Conservation (phyloP, 1,140 invertebrate genomes). For the Lordiphosa collinella region DNA sequence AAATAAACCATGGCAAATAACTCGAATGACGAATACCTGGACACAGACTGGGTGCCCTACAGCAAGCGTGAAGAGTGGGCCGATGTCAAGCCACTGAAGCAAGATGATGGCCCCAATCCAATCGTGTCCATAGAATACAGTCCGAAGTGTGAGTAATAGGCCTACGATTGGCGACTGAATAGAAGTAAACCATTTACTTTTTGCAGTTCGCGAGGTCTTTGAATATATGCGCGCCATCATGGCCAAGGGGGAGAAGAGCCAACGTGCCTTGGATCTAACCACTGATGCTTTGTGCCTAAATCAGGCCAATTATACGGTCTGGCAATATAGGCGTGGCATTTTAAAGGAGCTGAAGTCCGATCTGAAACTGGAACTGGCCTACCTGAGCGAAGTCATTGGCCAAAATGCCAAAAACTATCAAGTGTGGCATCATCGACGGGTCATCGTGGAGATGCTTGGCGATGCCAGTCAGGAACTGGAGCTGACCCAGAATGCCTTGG, state of each 20-base stretch:
- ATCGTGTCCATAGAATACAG: constrained; percentile 96
- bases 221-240: constrained; percentile 97
- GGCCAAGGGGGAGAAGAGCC: constrained; percentile 91
- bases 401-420: constrained; percentile 99
- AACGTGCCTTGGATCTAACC: constrained; percentile 92
- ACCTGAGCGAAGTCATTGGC: constrained; percentile 90
- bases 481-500: constrained; percentile 89
- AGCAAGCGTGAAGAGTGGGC: constrained; percentile 91
- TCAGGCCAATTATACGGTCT: constrained; percentile 99
- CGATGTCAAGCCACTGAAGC: constrained; percentile 90
- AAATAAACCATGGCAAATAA: constrained; percentile 57
- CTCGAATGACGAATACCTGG: constrained; percentile 71
- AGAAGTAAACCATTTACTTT: constrained; percentile 8
- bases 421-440: constrained; percentile 93
- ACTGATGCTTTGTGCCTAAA: constrained; percentile 95
- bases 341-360: constrained; percentile 89
- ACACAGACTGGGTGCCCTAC: constrained; percentile 86
- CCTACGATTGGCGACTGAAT: background rate
- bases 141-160: constrained; percentile 87
- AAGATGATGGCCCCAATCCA: constrained; percentile 93
- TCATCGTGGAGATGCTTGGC: constrained; percentile 93
- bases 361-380: constrained; percentile 91
- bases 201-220: constrained; percentile 95
- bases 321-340: constrained; percentile 95
- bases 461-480: constrained; percentile 89